Evolutionary conservation across 2,797 vertebrate species (phyloP), one percentile per base, ranked within the genome.

Genomic region (Spheniscus humboldti): DNA sequence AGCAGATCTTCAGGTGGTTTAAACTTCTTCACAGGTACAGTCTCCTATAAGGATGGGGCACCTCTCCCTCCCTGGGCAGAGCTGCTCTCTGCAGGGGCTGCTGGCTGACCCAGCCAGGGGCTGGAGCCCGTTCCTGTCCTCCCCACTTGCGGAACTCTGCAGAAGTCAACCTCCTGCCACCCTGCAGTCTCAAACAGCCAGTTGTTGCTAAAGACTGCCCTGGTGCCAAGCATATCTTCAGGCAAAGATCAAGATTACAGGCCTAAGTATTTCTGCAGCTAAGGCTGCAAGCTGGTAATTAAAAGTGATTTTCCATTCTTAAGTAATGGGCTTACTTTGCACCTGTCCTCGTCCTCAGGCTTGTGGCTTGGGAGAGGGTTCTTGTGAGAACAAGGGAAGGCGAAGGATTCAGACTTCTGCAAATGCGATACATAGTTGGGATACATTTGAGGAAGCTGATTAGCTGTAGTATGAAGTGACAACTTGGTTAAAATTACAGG

Each of bases 281-380:
- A 74, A 91, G 69, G 67, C 74, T 93, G 72, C 60, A 88, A 92
- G 69, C 92, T 80, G 48, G 60, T 87, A 83, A 89, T 96, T 92
- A 85, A 59, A 90, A 88, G 72, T 75, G 64, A 77, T 82, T 93
- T 94, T 86, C 63, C 81, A 86, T 92, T 82, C 86, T 92, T 39
- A 63, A 90, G 77, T 81, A 72, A 76, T 73, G 78, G 79, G 53
- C 45, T 97, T 93, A 33, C 71, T 90, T 94, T 77, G 53, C 48
- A 69, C 71, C 81, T 83, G 39, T 75, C 69, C 35, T 96, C 56
- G 62, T 87, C 74, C 45, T 62, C 41, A 9, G 71, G n/a, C 15
- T 73, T 72, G 59, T 20, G 52, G 25, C 52, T 50, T 75, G 41
- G 56, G 77, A 88, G 67, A 47, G 43, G 31, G 24, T 48, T 80